Base-by-base conservation (phyloP, 30 jellyfish, hydroid and myxozoan species). In the Sanderia malayensis region DNA sequence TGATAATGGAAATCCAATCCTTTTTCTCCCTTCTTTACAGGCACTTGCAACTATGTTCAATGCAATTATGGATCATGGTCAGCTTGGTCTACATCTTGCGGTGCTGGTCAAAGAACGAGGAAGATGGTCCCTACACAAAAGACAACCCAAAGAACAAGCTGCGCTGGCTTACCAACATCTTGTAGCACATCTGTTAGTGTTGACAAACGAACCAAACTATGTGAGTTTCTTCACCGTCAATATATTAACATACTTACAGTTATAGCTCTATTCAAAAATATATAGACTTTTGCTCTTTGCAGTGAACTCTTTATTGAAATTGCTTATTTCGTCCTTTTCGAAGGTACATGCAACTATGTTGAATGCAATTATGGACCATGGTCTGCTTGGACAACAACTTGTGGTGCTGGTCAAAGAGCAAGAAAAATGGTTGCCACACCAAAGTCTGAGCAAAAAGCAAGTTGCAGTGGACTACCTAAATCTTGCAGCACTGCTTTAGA, bases 291-390 rank as follows among this genome's bases (percentile, higher is more conserved):
- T n/a, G n/a, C n/a, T n/a, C n/a, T n/a, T n/a, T n/a, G n/a, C n/a
- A n/a, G n/a, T n/a, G n/a, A n/a, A n/a, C n/a, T n/a, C n/a, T n/a
- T n/a, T n/a, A n/a, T n/a, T n/a, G n/a, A n/a, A n/a, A n/a, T n/a
- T n/a, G n/a, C n/a, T n/a, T n/a, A n/a, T n/a, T n/a, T n/a, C n/a
- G n/a, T n/a, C n/a, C n/a, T n/a, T n/a, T n/a, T n/a, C n/a, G n/a
- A n/a, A 37, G 52, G 95, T 46, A 46, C 67, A 27, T 84, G 95
- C 74, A 70, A 67, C 29, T 84, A 84, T 57, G 89, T 84, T 15
- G 95, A 74, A 45, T 84, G 52, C 13, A 37, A 37, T 37, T 37
- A 37, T 37, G 52, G 52, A 13, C 52, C 52, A 37, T 37, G 52
- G 52, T 37, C 52, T 37, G 52, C 52, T 37, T 37, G 52, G 52